These are phyloP conservation scores for Boloria selene DNA, from an alignment of 2,888 invertebrate genomes.

Conservation along the genomic window DNA sequence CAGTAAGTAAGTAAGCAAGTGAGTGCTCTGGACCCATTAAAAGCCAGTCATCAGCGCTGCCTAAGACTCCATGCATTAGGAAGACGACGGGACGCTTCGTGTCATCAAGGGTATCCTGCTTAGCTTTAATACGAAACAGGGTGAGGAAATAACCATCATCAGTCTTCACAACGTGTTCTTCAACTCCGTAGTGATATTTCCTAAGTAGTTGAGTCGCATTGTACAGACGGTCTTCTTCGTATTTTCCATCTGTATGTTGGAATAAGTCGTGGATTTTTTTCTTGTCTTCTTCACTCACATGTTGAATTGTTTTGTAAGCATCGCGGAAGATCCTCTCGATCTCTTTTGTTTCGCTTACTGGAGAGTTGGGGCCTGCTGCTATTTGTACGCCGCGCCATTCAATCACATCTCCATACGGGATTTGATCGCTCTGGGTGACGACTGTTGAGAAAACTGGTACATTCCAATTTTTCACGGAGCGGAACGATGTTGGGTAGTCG, in stretches of 20 bases:
- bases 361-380: conserved; percentile 49
- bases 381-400: conserved; percentile 55
- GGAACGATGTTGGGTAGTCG: conserved; percentile 40
- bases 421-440: conserved; percentile 44
- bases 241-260: conserved; percentile 45
- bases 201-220: conserved; percentile 63
- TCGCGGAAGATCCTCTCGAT: conserved; percentile 61
- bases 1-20: conserved; percentile 65
- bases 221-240: conserved; percentile 50
- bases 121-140: conserved; percentile 68
- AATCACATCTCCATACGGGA: conserved; percentile 50
- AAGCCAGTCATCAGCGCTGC: conserved; percentile 86
- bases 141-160: conserved; percentile 74
- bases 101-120: conserved; percentile 43
- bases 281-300: conserved; percentile 57
- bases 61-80: conserved; percentile 85
- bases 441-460: conserved; percentile 46
- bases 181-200: conserved; percentile 62
- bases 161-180: conserved; percentile 66
- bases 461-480: conserved; percentile 45
- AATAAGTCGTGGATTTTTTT: conserved; percentile 55
- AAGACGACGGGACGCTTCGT: conserved; percentile 71
- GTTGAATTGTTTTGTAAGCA: conserved; percentile 61
- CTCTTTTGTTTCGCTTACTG: conserved; percentile 50
- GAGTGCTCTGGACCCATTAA: conserved; percentile 83